Percentiles rank a stretch among this genome's conserved stretches.
Conservation (phyloP, 2,888 invertebrate species). For the Cataglyphis albicans region DNA sequence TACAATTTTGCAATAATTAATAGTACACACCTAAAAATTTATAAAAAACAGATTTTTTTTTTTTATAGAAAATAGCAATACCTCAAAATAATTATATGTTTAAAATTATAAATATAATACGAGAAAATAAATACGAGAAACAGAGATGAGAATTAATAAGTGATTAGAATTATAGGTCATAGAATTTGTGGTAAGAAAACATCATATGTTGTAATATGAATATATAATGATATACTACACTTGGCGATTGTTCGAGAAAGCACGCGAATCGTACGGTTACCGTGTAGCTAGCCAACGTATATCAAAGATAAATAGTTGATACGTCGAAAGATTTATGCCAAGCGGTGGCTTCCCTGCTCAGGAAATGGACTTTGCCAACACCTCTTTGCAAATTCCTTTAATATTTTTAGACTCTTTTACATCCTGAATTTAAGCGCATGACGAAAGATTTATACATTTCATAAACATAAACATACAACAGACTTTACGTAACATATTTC, state of each 20-base stretch:
- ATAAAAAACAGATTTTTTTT: not conserved
- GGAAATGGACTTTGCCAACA: constrained; percentile 44
- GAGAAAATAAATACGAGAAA: not conserved
- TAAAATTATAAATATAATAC: not conserved
- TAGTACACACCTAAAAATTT: not conserved
- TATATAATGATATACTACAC: constrained; percentile 7
- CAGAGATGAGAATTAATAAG: not conserved
- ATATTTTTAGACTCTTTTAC: constrained; percentile 24
- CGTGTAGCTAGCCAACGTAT: constrained; percentile 25
- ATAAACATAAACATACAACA: too few relatives aligned
- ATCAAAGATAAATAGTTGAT: constrained; percentile 53
- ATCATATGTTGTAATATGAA: not conserved
- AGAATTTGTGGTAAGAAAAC: constrained; percentile 4
- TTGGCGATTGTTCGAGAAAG: constrained; percentile 17
- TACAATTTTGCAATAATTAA: not conserved
- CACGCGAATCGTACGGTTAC: constrained; percentile 34
- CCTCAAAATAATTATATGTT: not conserved
- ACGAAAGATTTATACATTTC: not conserved
- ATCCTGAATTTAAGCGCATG: not conserved
- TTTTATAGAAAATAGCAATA: not conserved
- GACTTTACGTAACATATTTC: constrained; percentile 13
- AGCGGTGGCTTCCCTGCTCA: constrained; percentile 9
- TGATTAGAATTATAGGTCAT: not conserved
- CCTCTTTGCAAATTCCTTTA: constrained; percentile 36
- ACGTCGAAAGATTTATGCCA: constrained; percentile 38